Base-by-base conservation (phyloP, 1,140 invertebrate species). In the Lamellibrachia luymesi region DNA sequence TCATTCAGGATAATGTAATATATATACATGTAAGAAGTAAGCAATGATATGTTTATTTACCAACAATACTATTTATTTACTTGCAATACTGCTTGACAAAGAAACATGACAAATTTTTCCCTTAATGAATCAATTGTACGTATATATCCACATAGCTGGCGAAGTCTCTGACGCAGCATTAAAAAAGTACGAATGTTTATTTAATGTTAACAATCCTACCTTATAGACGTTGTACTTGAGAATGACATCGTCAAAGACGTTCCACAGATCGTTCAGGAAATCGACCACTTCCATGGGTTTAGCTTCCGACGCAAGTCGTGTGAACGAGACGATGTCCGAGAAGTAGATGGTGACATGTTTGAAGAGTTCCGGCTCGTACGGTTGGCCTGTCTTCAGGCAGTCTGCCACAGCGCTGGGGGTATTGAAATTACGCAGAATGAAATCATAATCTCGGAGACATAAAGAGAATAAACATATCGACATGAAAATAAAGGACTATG, bases 161-260 rank as follows among this genome's bases (percentile, higher is more conserved):
- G 38, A 38, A 38, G 38, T 38, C 38, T 38, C 38, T 38, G 38
- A 38, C 38, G 38, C 38, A 38, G 38, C 38, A 38, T 38, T 38
- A 38, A 38, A 38, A 38, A 38, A 38, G 38, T 38, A 38, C 38
- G 38, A 38, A 38, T 38, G 38, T 38, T 38, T 38, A 38, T 90
- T 90, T 27, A 90, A 90, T 90, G 27, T 22, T 91, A 38, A 22
- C 10, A 25, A 27, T 10, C 90, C 7, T 10, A 91, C 98, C 97
- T 99, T 99, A 96, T 99, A 99, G 7, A 99, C 98, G 96, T 99
- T 98, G 94, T 98, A 99, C 95, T 98, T 98, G 95, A 98, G 98
- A 93, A 99, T 98, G 94, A 99, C 98, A 2, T 98, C 98, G 96
- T 99, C 99, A 95, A 99, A 99, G 94, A 98, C 98, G 10, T 98